Conservation (phyloP, 1,140 invertebrate genomes). For the Scylla paramamosain region DNA sequence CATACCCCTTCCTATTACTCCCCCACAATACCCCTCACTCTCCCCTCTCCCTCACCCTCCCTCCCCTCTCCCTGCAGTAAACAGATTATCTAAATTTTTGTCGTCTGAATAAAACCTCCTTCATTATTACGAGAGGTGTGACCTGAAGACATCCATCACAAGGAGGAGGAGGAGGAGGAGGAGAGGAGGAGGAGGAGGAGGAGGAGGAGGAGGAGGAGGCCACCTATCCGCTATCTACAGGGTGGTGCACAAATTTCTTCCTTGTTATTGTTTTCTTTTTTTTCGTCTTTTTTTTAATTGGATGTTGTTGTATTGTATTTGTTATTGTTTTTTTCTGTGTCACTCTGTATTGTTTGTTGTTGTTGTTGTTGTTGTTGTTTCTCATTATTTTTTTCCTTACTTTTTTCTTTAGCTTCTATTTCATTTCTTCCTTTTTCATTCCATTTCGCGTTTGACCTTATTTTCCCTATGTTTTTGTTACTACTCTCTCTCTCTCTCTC, state of each 20-base stretch:
- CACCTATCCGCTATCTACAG: background rate
- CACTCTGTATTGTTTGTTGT: background rate
- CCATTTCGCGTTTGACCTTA: too few species aligned
- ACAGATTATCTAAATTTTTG: background rate
- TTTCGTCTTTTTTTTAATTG: background rate
- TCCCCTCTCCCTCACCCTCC: background rate
- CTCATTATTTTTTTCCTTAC: background rate
- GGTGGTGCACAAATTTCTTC: background rate
- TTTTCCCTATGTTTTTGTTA: too few species aligned
- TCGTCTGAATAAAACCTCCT: background rate
- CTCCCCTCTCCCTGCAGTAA: background rate
- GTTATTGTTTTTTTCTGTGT: too few species aligned
- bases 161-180: background rate
- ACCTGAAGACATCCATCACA: too few species aligned
- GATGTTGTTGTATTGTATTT: background rate
- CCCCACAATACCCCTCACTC: too few species aligned
- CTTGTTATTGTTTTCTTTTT: background rate
- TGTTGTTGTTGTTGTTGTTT: background rate
- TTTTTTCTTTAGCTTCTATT: background rate
- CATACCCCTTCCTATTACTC: background rate
- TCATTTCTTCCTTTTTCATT: background rate
- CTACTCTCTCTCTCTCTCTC: too few species aligned
- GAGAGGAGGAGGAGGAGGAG: background rate
- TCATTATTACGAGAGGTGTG: background rate
- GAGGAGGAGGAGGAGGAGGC: background rate